A percentile compares a stretch with the other conserved stretches of the same genome.
Conservation (phyloP, 1,140 invertebrate genomes). For the Pseudomyrmex pallidus region DNA sequence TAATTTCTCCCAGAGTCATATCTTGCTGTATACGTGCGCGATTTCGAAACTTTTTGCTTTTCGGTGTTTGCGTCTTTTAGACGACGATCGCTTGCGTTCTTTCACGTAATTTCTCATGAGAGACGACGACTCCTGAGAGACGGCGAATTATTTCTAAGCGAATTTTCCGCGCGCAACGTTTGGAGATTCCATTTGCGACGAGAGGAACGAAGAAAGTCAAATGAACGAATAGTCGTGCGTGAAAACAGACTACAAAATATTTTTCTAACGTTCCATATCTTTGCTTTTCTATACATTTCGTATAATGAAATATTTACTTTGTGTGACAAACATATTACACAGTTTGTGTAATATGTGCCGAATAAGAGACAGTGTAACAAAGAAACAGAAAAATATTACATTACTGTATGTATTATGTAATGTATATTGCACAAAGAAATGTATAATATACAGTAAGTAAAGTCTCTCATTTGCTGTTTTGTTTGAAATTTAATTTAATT, state of each 20-base stretch:
- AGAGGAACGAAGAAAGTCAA: constrained; percentile 3
- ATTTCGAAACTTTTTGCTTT: background rate
- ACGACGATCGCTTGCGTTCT: constrained; percentile 30
- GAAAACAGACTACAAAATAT: background rate
- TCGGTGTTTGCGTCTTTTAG: constrained; percentile 10
- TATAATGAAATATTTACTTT: constrained; percentile 24
- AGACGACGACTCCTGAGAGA: constrained; percentile 30
- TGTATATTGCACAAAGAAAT: too few species aligned
- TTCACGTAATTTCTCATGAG: constrained; percentile 54
- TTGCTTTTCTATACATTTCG: background rate
- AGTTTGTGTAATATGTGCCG: too few species aligned
- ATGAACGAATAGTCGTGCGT: background rate
- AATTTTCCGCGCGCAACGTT: constrained; percentile 50
- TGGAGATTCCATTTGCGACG: constrained; percentile 36
- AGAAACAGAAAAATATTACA: background rate
- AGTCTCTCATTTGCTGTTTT: background rate
- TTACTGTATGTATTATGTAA: background rate
- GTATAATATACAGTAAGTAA: too few species aligned
- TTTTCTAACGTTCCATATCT: background rate
- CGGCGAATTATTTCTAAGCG: constrained; percentile 25
- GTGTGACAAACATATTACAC: too few species aligned
- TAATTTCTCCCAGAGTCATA: constrained; percentile 14
- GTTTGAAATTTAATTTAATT: constrained; percentile 1
- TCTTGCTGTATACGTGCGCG: background rate
- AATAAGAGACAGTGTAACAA: too few species aligned